Evolutionary conservation across 2,113 vertebrate genomes (phyloP), one percentile per base, ranked within the genome.

Genomic region (Indri indri): DNA sequence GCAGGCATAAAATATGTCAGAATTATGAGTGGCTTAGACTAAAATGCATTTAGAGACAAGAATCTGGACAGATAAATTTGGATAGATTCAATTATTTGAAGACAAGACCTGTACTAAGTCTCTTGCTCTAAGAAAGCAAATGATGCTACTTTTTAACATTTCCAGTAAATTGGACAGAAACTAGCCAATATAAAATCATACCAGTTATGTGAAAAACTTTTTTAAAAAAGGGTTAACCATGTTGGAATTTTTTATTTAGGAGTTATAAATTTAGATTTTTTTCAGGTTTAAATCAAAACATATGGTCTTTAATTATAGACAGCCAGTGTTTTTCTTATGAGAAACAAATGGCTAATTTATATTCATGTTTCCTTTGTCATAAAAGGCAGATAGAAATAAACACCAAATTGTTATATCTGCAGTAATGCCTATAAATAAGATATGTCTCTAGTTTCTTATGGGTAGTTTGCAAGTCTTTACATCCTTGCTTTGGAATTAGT

Each of bases 401-500:
- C 20, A 80, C 40, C 27, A 90, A 52, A 68, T 94, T 76, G 9
- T 84, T 90, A 17, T 68, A 80, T 90, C 52, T 59, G 40, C 6
- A 70, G 30, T 17, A n/a, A 27, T 45, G 18, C 23, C 63, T 94
- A 63, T 42, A 80, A 76, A n/a, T 57, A 80, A 45, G 27, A 40
- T 25, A 6, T 59, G 96, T 84, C 95, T 97, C 91, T 40, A 88
- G 84, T 96, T 98, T 76, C 61, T 92, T 73, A 45, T 61, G 32
- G 92, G 37, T 95, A 73, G 73, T 94, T 89, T 94, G 40, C 71
- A 97, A 73, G 5, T 97, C 94, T 97, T 98, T 84, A 10, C 87
- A 96, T 98, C 90, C 74, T 97, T 91, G 37, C 18, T 88, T 95
- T 93, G 65, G 52, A 90, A 77, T 95, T 81, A 91, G 23, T 18